These are phyloP conservation scores for Harpagus bidentatus DNA, from an alignment of 2,113 vertebrate genomes.

Conservation along the genomic window DNA sequence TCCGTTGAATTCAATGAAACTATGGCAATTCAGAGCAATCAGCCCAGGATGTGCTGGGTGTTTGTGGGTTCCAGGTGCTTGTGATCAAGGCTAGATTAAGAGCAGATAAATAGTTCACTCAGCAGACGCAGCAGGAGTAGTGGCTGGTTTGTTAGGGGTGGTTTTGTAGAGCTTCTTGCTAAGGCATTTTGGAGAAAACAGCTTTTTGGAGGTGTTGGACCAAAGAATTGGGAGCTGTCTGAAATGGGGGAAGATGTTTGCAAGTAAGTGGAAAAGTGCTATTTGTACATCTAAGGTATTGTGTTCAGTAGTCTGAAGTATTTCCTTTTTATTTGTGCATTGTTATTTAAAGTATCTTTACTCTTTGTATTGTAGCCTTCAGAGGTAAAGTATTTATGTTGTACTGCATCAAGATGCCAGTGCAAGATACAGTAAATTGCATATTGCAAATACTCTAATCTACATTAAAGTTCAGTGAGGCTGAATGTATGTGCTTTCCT, in stretches of 20 bases:
- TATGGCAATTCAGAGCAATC: background rate
- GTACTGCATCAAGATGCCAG: background rate
- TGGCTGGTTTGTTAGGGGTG: accelerated
- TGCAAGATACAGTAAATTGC: too few relatives aligned
- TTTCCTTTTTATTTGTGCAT: background rate
- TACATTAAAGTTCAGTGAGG: background rate
- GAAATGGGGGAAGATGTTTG: accelerated
- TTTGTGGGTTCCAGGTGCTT: background rate
- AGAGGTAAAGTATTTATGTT: background rate
- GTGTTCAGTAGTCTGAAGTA: background rate
- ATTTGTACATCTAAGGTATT: background rate
- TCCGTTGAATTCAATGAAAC: background rate
- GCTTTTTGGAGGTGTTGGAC: background rate
- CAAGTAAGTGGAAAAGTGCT: background rate
- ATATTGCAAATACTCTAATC: too few relatives aligned
- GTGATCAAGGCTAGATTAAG: background rate
- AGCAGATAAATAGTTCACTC: background rate
- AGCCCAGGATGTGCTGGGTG: background rate
- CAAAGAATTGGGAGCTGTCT: background rate
- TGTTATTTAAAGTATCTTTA: background rate
- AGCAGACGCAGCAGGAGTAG: accelerated
- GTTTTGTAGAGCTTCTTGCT: accelerated
- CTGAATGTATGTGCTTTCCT: background rate
- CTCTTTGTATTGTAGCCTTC: background rate
- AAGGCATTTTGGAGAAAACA: accelerated